Evolutionary conservation across 2,113 vertebrate species (phyloP).

Genomic region (Grammomys surdaster): DNA sequence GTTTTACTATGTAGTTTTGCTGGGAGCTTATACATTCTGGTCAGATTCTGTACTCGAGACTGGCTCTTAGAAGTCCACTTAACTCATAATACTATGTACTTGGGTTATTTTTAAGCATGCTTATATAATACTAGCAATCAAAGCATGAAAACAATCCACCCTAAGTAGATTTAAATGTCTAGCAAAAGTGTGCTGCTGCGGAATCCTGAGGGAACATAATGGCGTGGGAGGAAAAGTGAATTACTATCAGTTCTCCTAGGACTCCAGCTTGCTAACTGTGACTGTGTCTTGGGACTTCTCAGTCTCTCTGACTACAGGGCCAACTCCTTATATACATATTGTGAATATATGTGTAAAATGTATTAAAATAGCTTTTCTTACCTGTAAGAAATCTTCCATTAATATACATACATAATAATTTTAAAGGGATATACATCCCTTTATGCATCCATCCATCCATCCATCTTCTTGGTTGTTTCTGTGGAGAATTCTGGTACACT

Average conservation of each 20-base stretch:
- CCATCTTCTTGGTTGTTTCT: not conserved
- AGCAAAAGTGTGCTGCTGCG: not conserved
- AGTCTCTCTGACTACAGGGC: not conserved
- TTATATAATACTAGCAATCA: conserved; percentile 25
- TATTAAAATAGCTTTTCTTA: not conserved
- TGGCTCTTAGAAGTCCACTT: not conserved
- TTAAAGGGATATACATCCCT: not conserved
- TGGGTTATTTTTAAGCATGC: not conserved
- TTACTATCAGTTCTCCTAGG: not conserved
- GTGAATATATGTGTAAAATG: not conserved
- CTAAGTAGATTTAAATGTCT: not conserved
- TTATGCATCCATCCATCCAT: too few relatives aligned
- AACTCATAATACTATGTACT: not conserved
- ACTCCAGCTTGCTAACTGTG: not conserved
- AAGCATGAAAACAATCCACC: conserved; percentile 46
- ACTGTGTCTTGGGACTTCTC: not conserved
- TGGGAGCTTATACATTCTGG: not conserved
- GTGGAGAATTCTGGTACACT: not conserved
- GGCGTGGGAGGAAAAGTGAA: not conserved
- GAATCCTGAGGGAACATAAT: not conserved
- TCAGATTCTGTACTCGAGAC: not conserved
- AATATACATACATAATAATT: not conserved
- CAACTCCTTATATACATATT: not conserved
- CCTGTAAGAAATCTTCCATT: not conserved
- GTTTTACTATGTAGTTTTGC: not conserved